These are phyloP conservation scores for Elmis aenea DNA, from an alignment of 2,888 invertebrate species.

Conservation along the genomic window DNA sequence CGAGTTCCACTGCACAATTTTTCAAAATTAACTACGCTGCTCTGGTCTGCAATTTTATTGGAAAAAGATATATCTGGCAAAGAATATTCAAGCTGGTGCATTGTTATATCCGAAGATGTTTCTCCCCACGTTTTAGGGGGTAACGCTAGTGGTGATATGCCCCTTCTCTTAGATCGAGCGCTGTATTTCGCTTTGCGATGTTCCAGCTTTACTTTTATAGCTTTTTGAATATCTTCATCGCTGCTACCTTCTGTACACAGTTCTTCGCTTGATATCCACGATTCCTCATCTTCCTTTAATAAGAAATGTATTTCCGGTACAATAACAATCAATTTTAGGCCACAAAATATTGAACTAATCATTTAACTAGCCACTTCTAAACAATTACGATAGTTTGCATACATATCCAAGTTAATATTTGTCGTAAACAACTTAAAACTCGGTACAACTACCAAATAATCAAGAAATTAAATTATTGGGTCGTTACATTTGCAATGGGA, in stretches of 20 bases:
- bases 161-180: conserved; percentile 9
- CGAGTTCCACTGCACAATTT: too few species aligned
- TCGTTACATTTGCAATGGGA: too few species aligned
- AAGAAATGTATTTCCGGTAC: conserved; percentile 12
- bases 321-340: too few species aligned
- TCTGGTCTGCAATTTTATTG: not conserved
- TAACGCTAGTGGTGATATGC: conserved; percentile 16
- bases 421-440: too few species aligned
- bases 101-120: too few species aligned
- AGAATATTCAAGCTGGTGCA: conserved; percentile 11
- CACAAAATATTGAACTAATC: too few species aligned
- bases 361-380: too few species aligned
- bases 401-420: too few species aligned
- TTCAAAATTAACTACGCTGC: not conserved
- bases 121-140: conserved; percentile 5
- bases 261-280: conserved; percentile 50
- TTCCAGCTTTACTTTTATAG: conserved; percentile 8
- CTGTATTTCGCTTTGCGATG: conserved; percentile 15
- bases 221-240: conserved; percentile 32
- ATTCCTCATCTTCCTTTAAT: conserved; percentile 45
- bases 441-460: too few species aligned
- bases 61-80: conserved; percentile 9
- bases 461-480: too few species aligned
- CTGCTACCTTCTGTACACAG: conserved; percentile 48
- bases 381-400: too few species aligned